Conservation (phyloP, 2,797 vertebrate species). For the Sebastes diaconus region DNA sequence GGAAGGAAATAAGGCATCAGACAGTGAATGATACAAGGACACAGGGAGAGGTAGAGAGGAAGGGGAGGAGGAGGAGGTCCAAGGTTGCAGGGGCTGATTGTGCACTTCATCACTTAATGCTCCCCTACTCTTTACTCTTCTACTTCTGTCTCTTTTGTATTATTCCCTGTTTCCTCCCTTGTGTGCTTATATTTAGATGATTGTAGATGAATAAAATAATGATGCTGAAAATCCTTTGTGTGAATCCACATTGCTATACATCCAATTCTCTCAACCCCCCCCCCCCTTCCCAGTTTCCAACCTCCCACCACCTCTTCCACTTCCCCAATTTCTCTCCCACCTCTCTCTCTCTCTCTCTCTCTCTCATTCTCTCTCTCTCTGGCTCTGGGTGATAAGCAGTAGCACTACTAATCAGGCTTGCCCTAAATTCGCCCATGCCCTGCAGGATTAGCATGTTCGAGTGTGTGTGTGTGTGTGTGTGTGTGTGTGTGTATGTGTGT, state of each 20-base stretch:
- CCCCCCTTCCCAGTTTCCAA: conserved; percentile 20
- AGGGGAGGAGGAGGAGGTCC: background rate
- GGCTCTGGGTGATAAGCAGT: conserved; percentile 78
- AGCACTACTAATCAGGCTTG: conserved; percentile 85
- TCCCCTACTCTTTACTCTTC: conserved; percentile 2
- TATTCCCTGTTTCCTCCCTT: background rate
- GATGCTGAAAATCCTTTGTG: background rate
- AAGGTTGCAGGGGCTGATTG: conserved; percentile 17
- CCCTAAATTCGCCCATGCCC: conserved; percentile 84
- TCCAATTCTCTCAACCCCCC: background rate
- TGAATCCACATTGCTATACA: background rate
- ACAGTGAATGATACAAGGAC: conserved; percentile 9
- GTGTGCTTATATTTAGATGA: conserved; percentile 10
- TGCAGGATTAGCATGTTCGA: conserved; percentile 76
- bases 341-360: background rate
- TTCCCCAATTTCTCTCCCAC: conserved; percentile 28
- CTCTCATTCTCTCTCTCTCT: conserved; percentile 43
- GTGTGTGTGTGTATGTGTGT: conserved; percentile 32
- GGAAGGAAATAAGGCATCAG: background rate
- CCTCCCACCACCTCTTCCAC: conserved; percentile 28
- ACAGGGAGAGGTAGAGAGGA: background rate
- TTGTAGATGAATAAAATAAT: background rate
- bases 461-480: background rate
- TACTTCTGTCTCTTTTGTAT: background rate
- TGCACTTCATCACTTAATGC: conserved; percentile 14